Conservation (phyloP, 2,113 vertebrate species). For the Corythoichthys intestinalis region DNA sequence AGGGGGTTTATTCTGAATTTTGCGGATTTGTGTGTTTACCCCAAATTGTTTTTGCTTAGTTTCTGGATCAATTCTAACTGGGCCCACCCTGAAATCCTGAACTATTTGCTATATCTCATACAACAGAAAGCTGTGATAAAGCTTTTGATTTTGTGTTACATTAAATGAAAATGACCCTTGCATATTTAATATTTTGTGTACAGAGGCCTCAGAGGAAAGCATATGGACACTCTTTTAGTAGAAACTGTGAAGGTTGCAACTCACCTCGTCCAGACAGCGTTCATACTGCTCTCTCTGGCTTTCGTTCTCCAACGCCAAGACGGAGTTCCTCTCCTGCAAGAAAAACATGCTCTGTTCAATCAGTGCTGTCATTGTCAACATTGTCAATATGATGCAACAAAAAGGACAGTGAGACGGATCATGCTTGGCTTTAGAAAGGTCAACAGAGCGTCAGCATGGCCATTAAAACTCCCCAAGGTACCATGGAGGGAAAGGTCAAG, state of each 20-base stretch:
- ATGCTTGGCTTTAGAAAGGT: constrained; percentile 45
- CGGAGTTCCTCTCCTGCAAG: constrained; percentile 82
- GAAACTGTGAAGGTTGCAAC: constrained; percentile 11
- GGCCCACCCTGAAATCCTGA: background rate
- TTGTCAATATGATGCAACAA: constrained; percentile 5
- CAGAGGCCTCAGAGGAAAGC: background rate
- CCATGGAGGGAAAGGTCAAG: constrained; percentile 56
- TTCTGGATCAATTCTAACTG: background rate
- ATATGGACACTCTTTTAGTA: background rate
- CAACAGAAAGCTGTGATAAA: background rate
- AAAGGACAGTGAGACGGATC: constrained; percentile 11
- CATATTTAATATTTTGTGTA: background rate
- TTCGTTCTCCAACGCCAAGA: constrained; percentile 83
- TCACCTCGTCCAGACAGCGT: constrained; percentile 90
- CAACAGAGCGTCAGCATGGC: constrained; percentile 28
- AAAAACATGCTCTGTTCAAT: constrained; percentile 5
- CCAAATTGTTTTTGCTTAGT: background rate
- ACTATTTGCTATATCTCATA: background rate
- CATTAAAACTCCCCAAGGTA: constrained; percentile 40
- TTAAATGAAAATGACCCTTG: background rate
- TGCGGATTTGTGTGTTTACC: background rate
- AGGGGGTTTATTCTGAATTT: too few species aligned
- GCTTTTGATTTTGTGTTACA: background rate
- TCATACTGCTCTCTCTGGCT: constrained; percentile 91
- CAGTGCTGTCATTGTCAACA: constrained; percentile 16